These are phyloP conservation scores for Saguinus midas DNA, from an alignment of 2,113 vertebrate species.

Conservation along the genomic window DNA sequence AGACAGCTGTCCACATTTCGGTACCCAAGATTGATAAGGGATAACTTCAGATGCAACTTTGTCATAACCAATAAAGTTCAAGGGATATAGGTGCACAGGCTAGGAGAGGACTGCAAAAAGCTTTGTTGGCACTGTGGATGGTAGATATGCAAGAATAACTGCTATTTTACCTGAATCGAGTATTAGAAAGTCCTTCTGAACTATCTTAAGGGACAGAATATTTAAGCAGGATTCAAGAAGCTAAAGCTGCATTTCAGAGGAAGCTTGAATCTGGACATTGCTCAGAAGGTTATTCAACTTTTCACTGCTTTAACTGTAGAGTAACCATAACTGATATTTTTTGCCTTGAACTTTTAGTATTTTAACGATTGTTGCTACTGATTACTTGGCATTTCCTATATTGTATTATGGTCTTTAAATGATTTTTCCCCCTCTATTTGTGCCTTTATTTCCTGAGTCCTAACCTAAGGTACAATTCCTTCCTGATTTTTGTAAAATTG, in stretches of 20 bases:
- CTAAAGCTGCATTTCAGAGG: background rate
- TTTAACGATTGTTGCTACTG: no score
- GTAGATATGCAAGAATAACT: background rate
- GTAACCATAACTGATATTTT: background rate
- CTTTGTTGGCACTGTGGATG: rapidly evolving
- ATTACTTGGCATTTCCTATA: background rate
- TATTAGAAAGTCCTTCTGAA: background rate
- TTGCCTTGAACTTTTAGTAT: background rate
- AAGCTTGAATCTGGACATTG: background rate
- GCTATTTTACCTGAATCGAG: background rate
- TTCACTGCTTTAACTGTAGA: background rate
- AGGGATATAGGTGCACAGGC: background rate
- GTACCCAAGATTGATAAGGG: background rate
- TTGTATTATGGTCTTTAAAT: background rate
- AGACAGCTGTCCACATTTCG: background rate
- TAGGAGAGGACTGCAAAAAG: background rate
- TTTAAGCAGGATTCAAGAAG: background rate
- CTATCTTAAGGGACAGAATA: background rate
- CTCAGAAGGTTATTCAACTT: background rate
- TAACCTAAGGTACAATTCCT: background rate
- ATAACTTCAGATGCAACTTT: background rate
- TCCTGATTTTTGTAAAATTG: background rate
- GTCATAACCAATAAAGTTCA: background rate
- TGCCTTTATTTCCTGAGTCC: background rate
- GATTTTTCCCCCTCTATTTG: background rate